phyloP scores from a whole-genome alignment of 2,797 vertebrate species.

The Tragopan temminckii region DNA sequence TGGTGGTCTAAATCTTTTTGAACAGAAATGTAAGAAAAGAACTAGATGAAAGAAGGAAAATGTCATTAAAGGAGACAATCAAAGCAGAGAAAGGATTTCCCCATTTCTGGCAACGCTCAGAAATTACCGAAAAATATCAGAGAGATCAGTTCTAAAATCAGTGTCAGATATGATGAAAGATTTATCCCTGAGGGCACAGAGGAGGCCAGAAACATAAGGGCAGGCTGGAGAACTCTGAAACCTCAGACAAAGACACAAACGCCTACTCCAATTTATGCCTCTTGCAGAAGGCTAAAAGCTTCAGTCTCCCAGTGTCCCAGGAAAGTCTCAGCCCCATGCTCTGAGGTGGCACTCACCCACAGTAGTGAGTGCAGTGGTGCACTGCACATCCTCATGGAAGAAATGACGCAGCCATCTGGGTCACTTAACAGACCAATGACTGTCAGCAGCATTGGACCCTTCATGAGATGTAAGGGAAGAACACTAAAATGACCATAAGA shows the following conservation, averaged over 20 bases:
- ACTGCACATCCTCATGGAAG: no score
- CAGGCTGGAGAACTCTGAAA: not conserved
- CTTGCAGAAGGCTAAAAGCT: no score
- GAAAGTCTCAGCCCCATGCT: not conserved
- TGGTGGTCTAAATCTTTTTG: not conserved
- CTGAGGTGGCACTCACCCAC: not conserved
- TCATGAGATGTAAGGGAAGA: not conserved
- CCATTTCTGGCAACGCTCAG: not conserved
- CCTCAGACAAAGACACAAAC: not conserved
- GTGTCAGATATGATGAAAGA: not conserved
- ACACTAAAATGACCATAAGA: not conserved
- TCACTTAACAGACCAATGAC: not conserved
- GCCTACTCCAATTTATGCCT: not conserved
- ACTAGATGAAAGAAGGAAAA: not conserved
- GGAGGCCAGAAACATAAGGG: not conserved
- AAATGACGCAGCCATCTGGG: rapidly evolving
- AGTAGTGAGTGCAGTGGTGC: no score
- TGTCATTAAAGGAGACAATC: not conserved
- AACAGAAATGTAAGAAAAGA: not conserved
- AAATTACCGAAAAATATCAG: not conserved
- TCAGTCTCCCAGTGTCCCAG: not conserved
- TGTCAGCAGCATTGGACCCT: rapidly evolving
- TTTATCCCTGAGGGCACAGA: not conserved
- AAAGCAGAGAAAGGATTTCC: not conserved
- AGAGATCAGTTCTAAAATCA: not conserved